A percentile compares a stretch with the other conserved stretches of the same genome.
Evolutionary conservation across 2,888 invertebrate species (phyloP).

Genomic region (Tenthredo scrophulariae): DNA sequence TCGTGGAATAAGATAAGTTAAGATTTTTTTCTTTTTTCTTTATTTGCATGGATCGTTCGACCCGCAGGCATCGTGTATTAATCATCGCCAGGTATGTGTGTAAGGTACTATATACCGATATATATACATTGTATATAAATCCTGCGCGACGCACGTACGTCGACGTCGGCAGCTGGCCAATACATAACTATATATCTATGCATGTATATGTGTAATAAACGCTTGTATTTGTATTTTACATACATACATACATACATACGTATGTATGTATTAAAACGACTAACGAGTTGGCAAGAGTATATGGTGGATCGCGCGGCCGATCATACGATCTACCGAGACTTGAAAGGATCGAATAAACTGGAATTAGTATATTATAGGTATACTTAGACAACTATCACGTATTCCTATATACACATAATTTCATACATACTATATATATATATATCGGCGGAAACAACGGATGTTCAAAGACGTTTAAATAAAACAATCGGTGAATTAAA

Average conservation of each 20-base stretch:
- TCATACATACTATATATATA: too few relatives aligned
- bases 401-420: too few relatives aligned
- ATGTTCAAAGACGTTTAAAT: constrained; percentile 2
- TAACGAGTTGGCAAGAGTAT: neutral
- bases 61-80: neutral
- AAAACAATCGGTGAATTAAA: constrained; percentile 25
- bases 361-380: neutral
- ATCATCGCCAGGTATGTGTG: neutral
- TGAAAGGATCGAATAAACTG: constrained; percentile 6
- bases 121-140: neutral
- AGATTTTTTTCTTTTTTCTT: neutral
- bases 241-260: too few relatives aligned
- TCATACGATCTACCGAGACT: neutral
- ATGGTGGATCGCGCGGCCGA: neutral
- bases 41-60: neutral
- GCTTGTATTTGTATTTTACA: neutral
- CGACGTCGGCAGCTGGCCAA: neutral
- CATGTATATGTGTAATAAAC: neutral
- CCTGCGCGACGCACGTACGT: neutral
- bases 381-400: neutral
- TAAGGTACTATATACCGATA: neutral
- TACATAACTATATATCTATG: neutral
- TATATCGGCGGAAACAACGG: neutral
- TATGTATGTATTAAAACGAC: neutral
- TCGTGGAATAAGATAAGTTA: neutral